Base-by-base conservation (phyloP, 2,797 vertebrate genomes). In the Periparus ater region DNA sequence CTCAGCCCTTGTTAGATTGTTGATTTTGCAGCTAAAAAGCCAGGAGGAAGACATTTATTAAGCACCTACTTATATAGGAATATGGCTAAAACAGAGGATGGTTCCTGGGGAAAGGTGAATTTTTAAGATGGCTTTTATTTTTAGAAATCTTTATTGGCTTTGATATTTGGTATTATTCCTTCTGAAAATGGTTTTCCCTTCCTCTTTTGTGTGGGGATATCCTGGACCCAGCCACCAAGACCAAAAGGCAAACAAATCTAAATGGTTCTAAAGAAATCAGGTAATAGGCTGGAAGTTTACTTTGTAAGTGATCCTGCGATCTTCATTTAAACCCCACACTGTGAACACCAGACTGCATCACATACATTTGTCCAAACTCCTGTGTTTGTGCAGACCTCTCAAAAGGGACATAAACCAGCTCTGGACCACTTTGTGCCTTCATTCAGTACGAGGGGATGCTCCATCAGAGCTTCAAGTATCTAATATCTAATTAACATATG, bases 211-310 rank as follows among this genome's bases (percentile, higher is more conserved):
- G 30, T 48, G 25, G n/a, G 61, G 29, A 71, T 30, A 58, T 62
- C 47, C 2, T 0, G 4, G 55, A 57, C 7, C 36, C 51, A 66
- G 17, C 15, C n/a, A 44, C 21, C 1, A 5, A 27, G 21, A 45
- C 20, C 22, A 79, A 50, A 17, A 45, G n/a, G 17, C 20, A 55
- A 72, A 42, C 17, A 78, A 85, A 79, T 30, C 18, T n/a, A 72
- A 65, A 66, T 48, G 12, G 5, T 23, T 70, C 13, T 34, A 29
- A 57, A 25, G 26, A 65, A 72, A 17, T 54, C 16, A 57, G 25
- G 17, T 23, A 44, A 15, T 51, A 55, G 67, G 12, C 40, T 78
- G 50, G 13, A 71, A 42, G 29, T 50, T 60, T 61, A 12, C 38
- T 82, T 78, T 75, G 50, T 74, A 61, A 72, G 10, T 10, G 26